phyloP scores from a whole-genome alignment of 30 jellyfish, hydroid and myxozoan species.

The Kudoa iwatai region DNA sequence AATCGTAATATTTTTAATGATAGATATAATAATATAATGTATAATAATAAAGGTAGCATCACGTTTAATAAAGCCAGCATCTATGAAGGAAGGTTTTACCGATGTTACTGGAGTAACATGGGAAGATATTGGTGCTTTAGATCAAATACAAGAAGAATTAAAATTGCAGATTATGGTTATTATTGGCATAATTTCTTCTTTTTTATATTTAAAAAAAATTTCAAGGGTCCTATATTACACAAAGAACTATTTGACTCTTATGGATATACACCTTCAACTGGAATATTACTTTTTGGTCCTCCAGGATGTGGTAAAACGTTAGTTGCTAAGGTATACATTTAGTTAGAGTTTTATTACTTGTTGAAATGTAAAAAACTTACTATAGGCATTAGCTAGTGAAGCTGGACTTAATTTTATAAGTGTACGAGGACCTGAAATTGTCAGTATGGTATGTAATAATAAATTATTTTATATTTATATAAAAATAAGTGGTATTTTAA shows the following conservation, averaged over 20 bases:
- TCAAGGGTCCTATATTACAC: constrained; percentile 72
- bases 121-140: constrained; percentile 87
- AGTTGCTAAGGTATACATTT: constrained; percentile 19
- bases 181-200: not conserved
- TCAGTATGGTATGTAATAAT: constrained; percentile 16
- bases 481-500: too few species aligned
- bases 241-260: constrained; percentile 25
- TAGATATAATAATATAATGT: not conserved
- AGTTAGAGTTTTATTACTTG: too few species aligned
- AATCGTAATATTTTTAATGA: not conserved
- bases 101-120: constrained; percentile 78
- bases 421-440: constrained; percentile 90
- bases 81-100: constrained; percentile 84
- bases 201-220: too few species aligned
- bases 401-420: constrained; percentile 85
- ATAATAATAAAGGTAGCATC: constrained; percentile 12
- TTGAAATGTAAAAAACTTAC: too few species aligned
- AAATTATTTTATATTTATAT: too few species aligned
- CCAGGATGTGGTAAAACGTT: constrained; percentile 97
- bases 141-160: constrained; percentile 37
- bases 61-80: constrained; percentile 53
- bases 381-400: constrained; percentile 75
- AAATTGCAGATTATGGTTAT: constrained; percentile 47
- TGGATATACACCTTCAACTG: constrained; percentile 60
- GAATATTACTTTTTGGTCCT: constrained; percentile 86